These are phyloP conservation scores for Gymnobelideus leadbeateri DNA, from an alignment of 2,113 vertebrate species.

Conservation along the genomic window DNA sequence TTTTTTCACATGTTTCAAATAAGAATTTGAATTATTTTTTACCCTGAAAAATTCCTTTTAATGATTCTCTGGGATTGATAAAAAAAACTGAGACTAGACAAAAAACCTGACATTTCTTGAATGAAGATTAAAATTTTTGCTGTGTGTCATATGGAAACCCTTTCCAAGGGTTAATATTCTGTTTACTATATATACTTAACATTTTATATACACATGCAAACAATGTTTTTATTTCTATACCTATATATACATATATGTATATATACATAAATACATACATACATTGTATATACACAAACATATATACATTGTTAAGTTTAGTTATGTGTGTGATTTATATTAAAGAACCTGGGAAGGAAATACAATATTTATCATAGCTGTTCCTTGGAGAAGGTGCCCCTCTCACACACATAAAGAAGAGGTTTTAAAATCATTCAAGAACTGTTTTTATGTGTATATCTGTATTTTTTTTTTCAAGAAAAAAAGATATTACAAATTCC, in stretches of 20 bases:
- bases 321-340: neutral
- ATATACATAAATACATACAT: neutral
- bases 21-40: slow-evolving; percentile 37
- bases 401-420: neutral
- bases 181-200: neutral
- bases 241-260: too few relatives aligned
- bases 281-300: neutral
- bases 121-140: slow-evolving; percentile 23
- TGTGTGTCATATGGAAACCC: neutral
- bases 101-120: slow-evolving; percentile 20
- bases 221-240: neutral
- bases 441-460: neutral
- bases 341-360: neutral
- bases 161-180: neutral
- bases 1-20: slow-evolving; percentile 46
- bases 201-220: neutral
- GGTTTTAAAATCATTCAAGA: neutral
- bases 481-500: neutral
- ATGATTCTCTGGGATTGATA: neutral
- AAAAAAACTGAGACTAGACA: slow-evolving; percentile 36
- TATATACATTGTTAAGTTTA: neutral
- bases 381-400: neutral
- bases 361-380: neutral
- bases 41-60: slow-evolving; percentile 1
- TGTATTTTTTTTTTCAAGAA: neutral